Evolutionary conservation across 2,797 vertebrate genomes (phyloP).

Genomic region (Cynodonichthys magdalenae): DNA sequence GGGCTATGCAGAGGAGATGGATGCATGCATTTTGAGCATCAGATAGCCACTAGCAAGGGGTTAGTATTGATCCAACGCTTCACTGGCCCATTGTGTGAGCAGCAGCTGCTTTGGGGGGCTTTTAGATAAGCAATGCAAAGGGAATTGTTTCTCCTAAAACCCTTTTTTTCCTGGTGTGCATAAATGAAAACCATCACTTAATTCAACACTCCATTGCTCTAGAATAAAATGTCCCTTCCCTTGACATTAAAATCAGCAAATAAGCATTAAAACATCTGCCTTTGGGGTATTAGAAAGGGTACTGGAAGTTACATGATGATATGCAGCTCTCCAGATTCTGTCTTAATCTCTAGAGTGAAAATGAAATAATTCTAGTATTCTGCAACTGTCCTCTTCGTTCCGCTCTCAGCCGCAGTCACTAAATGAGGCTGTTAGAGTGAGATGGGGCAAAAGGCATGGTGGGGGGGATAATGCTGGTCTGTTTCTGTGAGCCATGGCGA

Average conservation of each 20-base stretch:
- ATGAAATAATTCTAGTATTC: conserved; percentile 50
- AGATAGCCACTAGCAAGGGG: conserved; percentile 81
- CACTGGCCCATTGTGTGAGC: conserved; percentile 79
- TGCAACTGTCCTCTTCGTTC: conserved; percentile 23
- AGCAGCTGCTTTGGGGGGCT: conserved; percentile 80
- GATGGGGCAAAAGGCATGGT: background rate
- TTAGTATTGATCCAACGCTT: conserved; percentile 85
- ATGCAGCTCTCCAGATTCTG: conserved; percentile 54
- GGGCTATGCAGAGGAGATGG: conserved; percentile 82
- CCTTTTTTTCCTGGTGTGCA: conserved; percentile 50
- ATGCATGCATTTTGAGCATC: conserved; percentile 81
- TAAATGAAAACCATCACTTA: conserved; percentile 75
- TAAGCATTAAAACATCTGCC: conserved; percentile 72
- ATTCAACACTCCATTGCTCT: conserved; percentile 76
- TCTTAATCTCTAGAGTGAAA: conserved; percentile 61
- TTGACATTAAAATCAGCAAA: conserved; percentile 64
- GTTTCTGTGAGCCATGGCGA: conserved; percentile 64
- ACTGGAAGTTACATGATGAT: conserved; percentile 60
- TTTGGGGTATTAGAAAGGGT: conserved; percentile 49
- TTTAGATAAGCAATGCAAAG: conserved; percentile 81
- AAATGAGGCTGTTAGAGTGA: conserved; percentile 42
- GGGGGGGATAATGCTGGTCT: conserved; percentile 31
- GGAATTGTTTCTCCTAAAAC: conserved; percentile 73
- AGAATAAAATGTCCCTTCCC: conserved; percentile 72
- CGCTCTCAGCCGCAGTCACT: conserved; percentile 30